Evolutionary conservation across 1,140 invertebrate genomes (phyloP).

Genomic region (Bemisia tabaci): DNA sequence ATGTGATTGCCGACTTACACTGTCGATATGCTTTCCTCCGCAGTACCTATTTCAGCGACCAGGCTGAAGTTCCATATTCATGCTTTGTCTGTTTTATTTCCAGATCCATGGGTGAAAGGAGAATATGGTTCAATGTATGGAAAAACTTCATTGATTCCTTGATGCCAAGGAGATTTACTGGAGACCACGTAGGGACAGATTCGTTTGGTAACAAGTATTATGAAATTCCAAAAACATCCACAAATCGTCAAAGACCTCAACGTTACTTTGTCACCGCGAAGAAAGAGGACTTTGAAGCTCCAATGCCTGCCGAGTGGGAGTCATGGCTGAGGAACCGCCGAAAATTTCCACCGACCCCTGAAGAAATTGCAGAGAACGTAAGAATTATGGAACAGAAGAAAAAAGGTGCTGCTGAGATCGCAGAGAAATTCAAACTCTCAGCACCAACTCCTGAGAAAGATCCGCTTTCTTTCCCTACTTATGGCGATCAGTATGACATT

Average conservation of each 20-base stretch:
- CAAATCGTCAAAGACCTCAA: slow-evolving; percentile 39
- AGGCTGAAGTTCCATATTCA: no score
- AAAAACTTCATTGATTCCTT: slow-evolving; percentile 21
- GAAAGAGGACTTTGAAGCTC: slow-evolving; percentile 36
- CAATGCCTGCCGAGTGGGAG: slow-evolving; percentile 68
- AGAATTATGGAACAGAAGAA: slow-evolving; percentile 53
- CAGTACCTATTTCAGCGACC: no score
- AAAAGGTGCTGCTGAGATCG: slow-evolving; percentile 53
- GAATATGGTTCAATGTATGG: slow-evolving; percentile 12
- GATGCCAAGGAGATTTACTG: slow-evolving; percentile 21
- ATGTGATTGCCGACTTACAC: no score
- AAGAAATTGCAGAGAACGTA: slow-evolving; percentile 55
- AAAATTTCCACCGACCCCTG: slow-evolving; percentile 47
- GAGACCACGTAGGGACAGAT: slow-evolving; percentile 50
- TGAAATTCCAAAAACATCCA: slow-evolving; percentile 49
- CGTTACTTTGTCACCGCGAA: slow-evolving; percentile 58
- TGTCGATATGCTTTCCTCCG: no score
- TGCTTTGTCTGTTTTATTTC: no score
- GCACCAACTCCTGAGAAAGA: slow-evolving; percentile 1
- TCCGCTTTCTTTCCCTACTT: slow-evolving; percentile 12
- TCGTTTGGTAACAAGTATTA: slow-evolving; percentile 68
- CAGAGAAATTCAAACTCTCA: slow-evolving; percentile 25
- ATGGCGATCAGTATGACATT: slow-evolving; percentile 15
- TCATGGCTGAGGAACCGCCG: slow-evolving; percentile 60
- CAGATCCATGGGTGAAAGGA: slow-evolving; percentile 1